Evolutionary conservation across 2,888 invertebrate species (phyloP), one percentile per base, ranked within the genome.

Genomic region (Panopea generosa): DNA sequence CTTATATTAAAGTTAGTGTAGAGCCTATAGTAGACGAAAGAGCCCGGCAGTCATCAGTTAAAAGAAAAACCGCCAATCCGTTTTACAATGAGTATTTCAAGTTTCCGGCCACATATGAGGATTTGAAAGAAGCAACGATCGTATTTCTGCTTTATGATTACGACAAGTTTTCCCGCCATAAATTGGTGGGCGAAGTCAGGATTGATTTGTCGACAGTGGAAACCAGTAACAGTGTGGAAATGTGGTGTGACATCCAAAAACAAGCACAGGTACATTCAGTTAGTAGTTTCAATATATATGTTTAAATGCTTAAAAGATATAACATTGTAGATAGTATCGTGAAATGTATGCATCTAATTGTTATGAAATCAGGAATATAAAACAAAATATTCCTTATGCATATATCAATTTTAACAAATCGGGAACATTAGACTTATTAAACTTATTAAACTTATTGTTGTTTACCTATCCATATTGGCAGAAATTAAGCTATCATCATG

Each of bases 21-120:
- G 93, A 95, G n/a, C 97, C 97, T 0, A 96, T 96, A 90, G 96
- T 97, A 18, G 97, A 97, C 92, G 95, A 95, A 49, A 95, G 97
- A 55, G 96, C 96, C 79, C 95, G 97, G 3, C 97, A 97, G 92
- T 97, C 97, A 0, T 95, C 95, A 16, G 96, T 97, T 55, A 96
- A 96, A 90, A 94, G 96, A 72, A 96, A 96, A 91, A 96, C 97
- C 86, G 95, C 96, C 9, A 96, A 97, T 93, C 97, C 97, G 0
- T 96, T 96, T 93, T 97, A 97, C 92, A 96, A 97, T 93, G 97
- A 97, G 91, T 96, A 96, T 91, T 97, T 97, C 93, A 97, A 97
- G 93, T 97, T 97, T 91, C 97, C 97, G 0, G 96, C 97, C 9
- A 96, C 97, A 16, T 96, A 96, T 85, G 97, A 97, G 85, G 97